Conservation (phyloP, 2,113 vertebrate species). For the Thermophis baileyi region DNA sequence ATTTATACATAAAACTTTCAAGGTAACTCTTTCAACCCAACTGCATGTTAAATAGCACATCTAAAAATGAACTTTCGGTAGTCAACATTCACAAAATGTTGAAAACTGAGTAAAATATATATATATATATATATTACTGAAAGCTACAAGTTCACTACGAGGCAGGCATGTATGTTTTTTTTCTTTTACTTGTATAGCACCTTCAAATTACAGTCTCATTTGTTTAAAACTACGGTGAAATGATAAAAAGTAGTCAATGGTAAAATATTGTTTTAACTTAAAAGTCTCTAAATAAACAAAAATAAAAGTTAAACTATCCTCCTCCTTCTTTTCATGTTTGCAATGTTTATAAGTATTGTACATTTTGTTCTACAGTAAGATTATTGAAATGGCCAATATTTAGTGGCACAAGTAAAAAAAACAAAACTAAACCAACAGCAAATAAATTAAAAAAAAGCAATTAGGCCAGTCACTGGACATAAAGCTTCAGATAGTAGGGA, state of each 20-base stretch:
- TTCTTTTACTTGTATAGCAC: constrained; percentile 90
- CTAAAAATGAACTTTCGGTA: constrained; percentile 88
- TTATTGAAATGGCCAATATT: constrained; percentile 87
- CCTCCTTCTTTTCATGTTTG: constrained; percentile 70
- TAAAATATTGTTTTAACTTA: constrained; percentile 85
- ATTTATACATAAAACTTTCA: constrained; percentile 97
- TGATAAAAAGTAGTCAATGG: constrained; percentile 87
- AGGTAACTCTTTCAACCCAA: constrained; percentile 89
- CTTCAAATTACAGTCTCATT: constrained; percentile 87
- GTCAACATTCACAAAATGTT: constrained; percentile 98
- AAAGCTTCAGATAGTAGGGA: constrained; percentile 82
- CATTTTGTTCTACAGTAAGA: constrained; percentile 70
- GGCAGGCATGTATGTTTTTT: constrained; percentile 90
- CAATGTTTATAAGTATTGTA: constrained; percentile 83
- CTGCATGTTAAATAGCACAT: constrained; percentile 90
- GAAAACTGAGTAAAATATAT: constrained; percentile 80
- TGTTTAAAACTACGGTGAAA: constrained; percentile 91
- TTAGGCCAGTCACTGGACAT: constrained; percentile 92
- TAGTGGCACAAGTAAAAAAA: constrained; percentile 90
- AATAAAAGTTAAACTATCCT: constrained; percentile 80
- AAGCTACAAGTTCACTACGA: constrained; percentile 93
- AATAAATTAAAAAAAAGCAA: constrained; percentile 92
- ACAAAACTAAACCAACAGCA: constrained; percentile 61
- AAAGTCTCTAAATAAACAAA: constrained; percentile 74
- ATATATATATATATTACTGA: constrained; percentile 77